phyloP scores from a whole-genome alignment of 2,888 invertebrate species.

The Megalurothrips usitatus region DNA sequence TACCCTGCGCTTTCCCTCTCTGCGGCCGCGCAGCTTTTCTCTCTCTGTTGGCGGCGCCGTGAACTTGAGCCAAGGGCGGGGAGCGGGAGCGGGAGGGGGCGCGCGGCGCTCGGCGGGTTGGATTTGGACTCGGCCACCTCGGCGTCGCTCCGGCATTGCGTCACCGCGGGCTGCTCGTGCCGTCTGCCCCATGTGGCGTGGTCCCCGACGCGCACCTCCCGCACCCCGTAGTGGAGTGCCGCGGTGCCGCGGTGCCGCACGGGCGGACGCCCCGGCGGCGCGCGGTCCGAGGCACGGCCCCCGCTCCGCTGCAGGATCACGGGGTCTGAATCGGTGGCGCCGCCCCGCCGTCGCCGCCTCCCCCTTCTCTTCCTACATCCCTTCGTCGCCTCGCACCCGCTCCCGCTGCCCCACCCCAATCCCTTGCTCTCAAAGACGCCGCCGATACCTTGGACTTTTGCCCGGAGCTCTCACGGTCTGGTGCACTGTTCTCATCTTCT shows the following conservation, averaged over 20 bases:
- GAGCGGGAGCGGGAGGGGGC: no score
- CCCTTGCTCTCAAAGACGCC: slow-evolving; percentile 36
- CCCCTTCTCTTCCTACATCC: not conserved
- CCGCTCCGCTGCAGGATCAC: no score
- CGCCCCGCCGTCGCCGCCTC: no score
- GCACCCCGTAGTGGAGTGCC: not conserved
- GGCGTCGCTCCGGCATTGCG: not conserved
- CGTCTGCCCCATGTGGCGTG: not conserved
- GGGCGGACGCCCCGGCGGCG: no score
- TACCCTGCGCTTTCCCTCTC: no score
- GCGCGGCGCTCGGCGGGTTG: not conserved
- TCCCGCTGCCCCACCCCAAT: slow-evolving; percentile 18
- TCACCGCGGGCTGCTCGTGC: not conserved
- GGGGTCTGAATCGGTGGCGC: no score
- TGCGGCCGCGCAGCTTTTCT: not conserved
- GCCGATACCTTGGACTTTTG: slow-evolving; percentile 27
- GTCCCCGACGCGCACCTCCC: not conserved
- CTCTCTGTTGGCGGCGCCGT: not conserved
- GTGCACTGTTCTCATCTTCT: no score
- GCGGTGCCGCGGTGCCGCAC: no score
- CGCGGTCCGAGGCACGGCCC: no score
- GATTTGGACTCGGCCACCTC: no score
- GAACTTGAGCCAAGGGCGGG: slow-evolving; percentile 1
- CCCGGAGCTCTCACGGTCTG: no score
- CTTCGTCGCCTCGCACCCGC: slow-evolving; percentile 1